Evolutionary conservation across 2,888 invertebrate species (phyloP).

Genomic region (Pherbina coryleti): DNA sequence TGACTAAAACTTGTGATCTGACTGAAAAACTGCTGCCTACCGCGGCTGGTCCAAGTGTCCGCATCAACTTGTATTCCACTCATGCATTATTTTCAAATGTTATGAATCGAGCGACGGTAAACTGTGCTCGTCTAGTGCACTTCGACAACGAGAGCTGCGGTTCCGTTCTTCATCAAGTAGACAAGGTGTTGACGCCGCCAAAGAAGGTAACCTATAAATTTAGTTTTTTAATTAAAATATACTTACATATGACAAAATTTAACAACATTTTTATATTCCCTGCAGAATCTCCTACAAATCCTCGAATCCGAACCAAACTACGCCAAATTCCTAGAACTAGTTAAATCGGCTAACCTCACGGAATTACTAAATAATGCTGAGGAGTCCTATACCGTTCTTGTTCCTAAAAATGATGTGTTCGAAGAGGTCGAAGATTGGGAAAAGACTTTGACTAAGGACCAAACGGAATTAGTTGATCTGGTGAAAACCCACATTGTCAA

Average conservation of each 20-base stretch:
- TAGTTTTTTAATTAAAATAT: neutral
- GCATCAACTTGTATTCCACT: constrained; percentile 75
- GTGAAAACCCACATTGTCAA: constrained; percentile 68
- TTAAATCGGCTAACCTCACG: constrained; percentile 65
- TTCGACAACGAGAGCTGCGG: constrained; percentile 78
- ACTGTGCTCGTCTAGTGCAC: constrained; percentile 76
- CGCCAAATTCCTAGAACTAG: constrained; percentile 66
- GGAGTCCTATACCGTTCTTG: constrained; percentile 64
- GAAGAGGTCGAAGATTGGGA: constrained; percentile 63
- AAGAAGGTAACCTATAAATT: constrained; percentile 54
- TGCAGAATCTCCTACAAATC: constrained; percentile 61
- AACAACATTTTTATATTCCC: neutral
- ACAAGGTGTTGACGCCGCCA: constrained; percentile 71
- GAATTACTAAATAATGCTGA: constrained; percentile 60
- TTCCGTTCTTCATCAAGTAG: constrained; percentile 77
- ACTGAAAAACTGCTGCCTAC: constrained; percentile 73
- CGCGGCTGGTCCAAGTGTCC: constrained; percentile 70
- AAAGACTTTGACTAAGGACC: constrained; percentile 52
- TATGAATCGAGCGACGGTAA: constrained; percentile 75
- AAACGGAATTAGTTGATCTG: constrained; percentile 58
- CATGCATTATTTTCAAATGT: constrained; percentile 73
- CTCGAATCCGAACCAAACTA: constrained; percentile 66
- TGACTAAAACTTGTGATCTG: constrained; percentile 73
- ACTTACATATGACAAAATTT: neutral
- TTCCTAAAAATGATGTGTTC: constrained; percentile 69